phyloP scores from a whole-genome alignment of 1,140 invertebrate genomes.

The Cotesia vestalis region DNA sequence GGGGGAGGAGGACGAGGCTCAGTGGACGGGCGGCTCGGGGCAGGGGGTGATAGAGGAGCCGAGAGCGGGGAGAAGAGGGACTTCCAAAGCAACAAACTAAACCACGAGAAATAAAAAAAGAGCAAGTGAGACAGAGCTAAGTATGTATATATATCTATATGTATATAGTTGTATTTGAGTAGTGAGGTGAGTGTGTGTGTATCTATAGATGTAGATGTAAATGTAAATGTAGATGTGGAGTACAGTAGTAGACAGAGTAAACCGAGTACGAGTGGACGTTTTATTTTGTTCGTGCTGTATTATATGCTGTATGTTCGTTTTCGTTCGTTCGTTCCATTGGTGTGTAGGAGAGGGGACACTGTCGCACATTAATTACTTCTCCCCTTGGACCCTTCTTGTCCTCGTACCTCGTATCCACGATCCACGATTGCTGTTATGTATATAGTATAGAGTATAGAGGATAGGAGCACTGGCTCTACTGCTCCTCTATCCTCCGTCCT shows the following conservation, averaged over 20 bases:
- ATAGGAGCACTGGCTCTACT: neutral
- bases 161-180: neutral
- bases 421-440: neutral
- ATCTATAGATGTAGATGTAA: too few relatives aligned
- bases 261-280: too few relatives aligned
- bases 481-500: neutral
- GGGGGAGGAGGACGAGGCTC: conserved; percentile 16
- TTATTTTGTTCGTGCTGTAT: too few relatives aligned
- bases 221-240: neutral
- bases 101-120: neutral
- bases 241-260: too few relatives aligned
- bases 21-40: neutral
- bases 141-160: too few relatives aligned
- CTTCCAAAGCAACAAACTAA: conserved; percentile 21
- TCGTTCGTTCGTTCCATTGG: neutral
- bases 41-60: conserved; percentile 6
- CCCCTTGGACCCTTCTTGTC: conserved; percentile 25
- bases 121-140: neutral
- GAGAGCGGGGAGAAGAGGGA: conserved; percentile 11
- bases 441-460: too few relatives aligned
- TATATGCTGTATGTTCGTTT: too few relatives aligned
- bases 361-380: conserved; percentile 43
- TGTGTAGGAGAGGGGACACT: conserved; percentile 31
- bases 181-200: too few relatives aligned
- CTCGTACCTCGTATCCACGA: neutral